These are phyloP conservation scores for Knipowitschia caucasica DNA, from an alignment of 2,797 vertebrate species.

Conservation along the genomic window DNA sequence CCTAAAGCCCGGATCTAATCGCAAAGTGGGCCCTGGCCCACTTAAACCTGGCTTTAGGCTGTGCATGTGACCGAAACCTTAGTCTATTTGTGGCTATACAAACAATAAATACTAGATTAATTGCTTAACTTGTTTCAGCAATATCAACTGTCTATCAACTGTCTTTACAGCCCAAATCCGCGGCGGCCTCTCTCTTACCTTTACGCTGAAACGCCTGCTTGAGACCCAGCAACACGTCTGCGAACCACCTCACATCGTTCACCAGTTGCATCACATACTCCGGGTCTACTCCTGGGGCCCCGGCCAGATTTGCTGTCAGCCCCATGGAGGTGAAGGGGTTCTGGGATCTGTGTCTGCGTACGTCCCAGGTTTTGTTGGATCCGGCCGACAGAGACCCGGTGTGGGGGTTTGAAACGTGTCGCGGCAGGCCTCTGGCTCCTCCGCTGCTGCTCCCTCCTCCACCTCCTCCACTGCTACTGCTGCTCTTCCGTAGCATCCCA, in stretches of 20 bases:
- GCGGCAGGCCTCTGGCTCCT: conserved; percentile 74
- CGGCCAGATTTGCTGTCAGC: conserved; percentile 74
- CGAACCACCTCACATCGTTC: conserved; percentile 90
- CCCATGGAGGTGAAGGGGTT: conserved; percentile 80
- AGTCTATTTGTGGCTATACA: too few relatives aligned
- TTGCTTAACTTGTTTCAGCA: too few relatives aligned
- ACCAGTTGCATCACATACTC: conserved; percentile 93
- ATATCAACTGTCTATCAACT: too few relatives aligned
- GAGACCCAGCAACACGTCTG: conserved; percentile 88
- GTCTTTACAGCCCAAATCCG: neutral
- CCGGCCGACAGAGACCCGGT: conserved; percentile 68
- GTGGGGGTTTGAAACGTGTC: conserved; percentile 70
- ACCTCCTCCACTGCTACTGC: conserved; percentile 43
- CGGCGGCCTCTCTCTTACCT: conserved; percentile 74
- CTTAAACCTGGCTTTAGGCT: too few relatives aligned
- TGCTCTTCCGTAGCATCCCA: conserved; percentile 81
- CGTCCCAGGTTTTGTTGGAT: conserved; percentile 78
- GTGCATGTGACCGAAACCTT: too few relatives aligned
- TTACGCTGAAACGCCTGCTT: conserved; percentile 86
- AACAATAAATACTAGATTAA: too few relatives aligned
- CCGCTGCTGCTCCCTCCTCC: conserved; percentile 17
- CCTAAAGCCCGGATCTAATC: too few relatives aligned
- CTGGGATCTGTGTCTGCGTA: conserved; percentile 77
- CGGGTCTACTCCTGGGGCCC: conserved; percentile 82
- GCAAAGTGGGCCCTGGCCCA: too few relatives aligned